Percentiles rank a stretch among this genome's conserved stretches.
Evolutionary conservation across 2,797 vertebrate genomes (phyloP).

Genomic region (Coluber constrictor): DNA sequence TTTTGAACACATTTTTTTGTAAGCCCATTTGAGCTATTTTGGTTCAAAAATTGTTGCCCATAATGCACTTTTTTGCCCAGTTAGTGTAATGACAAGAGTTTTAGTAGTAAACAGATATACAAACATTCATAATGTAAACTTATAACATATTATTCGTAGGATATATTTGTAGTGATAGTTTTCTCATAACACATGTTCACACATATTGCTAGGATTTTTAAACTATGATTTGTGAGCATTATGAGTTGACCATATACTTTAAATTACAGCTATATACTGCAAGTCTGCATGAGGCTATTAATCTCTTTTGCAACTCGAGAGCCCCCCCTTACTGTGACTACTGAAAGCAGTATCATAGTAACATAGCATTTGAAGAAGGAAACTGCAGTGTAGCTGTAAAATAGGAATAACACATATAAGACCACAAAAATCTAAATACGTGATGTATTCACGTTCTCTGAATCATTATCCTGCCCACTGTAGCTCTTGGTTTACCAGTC

Average conservation of each 20-base stretch:
- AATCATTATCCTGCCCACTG: not conserved
- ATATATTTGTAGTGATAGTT: not conserved
- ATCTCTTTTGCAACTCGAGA: not conserved
- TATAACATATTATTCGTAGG: not conserved
- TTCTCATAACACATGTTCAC: not conserved
- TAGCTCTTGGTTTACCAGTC: not conserved
- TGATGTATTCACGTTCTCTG: not conserved
- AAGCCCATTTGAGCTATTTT: not conserved
- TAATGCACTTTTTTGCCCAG: not conserved
- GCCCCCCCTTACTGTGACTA: not conserved
- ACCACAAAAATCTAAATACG: not conserved
- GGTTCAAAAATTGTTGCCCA: not conserved
- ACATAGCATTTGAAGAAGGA: not conserved
- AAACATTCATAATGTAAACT: not conserved
- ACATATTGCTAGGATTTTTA: not conserved
- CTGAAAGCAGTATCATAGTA: not conserved
- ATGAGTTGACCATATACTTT: not conserved
- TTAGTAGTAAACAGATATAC: not conserved
- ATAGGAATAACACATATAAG: not conserved
- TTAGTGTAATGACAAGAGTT: not conserved
- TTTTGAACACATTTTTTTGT: not conserved
- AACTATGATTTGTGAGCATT: not conserved
- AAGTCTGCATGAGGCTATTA: not conserved
- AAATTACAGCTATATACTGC: not conserved
- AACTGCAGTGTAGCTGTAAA: not conserved